These are phyloP conservation scores for Caenorhabditis macrosperma DNA, from an alignment of 2,888 invertebrate genomes.

Conservation along the genomic window DNA sequence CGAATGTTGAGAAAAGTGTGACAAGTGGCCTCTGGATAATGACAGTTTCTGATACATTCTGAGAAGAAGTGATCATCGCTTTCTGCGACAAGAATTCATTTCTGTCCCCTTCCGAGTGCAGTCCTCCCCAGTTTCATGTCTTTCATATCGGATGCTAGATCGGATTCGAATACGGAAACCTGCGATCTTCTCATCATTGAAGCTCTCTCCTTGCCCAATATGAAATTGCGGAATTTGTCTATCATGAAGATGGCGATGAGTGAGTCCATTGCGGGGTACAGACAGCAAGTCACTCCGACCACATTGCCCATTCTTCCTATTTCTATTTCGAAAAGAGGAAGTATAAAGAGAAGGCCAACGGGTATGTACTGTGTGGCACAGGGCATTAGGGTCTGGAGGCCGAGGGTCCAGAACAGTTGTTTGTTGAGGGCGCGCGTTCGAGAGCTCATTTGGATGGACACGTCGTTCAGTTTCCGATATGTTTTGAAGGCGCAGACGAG, in stretches of 20 bases:
- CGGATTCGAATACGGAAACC: constrained; percentile 9
- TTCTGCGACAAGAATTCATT: too few relatives aligned
- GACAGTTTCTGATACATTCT: too few relatives aligned
- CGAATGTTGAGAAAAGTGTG: too few relatives aligned
- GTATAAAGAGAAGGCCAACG: constrained; percentile 35
- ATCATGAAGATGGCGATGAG: constrained; percentile 39
- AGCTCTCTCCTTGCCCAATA: constrained; percentile 8
- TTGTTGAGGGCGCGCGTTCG: constrained; percentile 30
- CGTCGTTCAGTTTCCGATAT: constrained; percentile 27
- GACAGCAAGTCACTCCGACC: constrained; percentile 29
- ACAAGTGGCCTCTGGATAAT: too few relatives aligned
- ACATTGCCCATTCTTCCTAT: constrained; percentile 25
- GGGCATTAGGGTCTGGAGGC: constrained; percentile 33
- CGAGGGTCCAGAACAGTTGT: constrained; percentile 40
- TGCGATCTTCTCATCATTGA: constrained; percentile 15
- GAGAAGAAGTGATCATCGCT: too few relatives aligned
- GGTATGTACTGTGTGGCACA: constrained; percentile 32
- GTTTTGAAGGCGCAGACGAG: constrained; percentile 35
- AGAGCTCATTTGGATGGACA: constrained; percentile 31
- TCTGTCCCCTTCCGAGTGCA: too few relatives aligned
- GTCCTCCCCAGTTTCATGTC: not conserved
- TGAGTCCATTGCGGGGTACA: constrained; percentile 38
- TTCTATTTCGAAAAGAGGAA: constrained; percentile 40
- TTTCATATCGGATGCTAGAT: not conserved
- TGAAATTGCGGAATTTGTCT: constrained; percentile 23